Conservation (phyloP, 2,888 invertebrate genomes). For the Scaptomyza polygonia region DNA sequence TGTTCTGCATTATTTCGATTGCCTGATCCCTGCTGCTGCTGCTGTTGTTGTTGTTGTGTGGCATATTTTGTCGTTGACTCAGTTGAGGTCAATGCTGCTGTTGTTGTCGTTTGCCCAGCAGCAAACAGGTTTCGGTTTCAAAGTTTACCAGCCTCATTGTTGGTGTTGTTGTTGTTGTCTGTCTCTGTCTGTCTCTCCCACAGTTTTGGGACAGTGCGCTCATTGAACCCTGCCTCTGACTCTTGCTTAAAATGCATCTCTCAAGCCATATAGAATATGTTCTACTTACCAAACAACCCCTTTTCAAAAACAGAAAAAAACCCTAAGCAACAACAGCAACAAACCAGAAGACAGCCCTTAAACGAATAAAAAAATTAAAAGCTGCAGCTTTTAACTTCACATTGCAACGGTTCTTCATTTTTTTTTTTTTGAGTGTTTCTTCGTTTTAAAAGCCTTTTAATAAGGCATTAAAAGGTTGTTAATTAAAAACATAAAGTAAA, state of each 20-base stretch:
- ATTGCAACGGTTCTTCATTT: not conserved
- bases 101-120: conserved; percentile 33
- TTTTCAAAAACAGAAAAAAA: conserved; percentile 6
- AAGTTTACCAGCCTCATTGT: conserved; percentile 43
- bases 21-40: conserved; percentile 52
- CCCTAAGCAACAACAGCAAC: not conserved
- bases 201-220: conserved; percentile 47
- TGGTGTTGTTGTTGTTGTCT: conserved; percentile 22
- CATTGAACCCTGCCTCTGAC: conserved; percentile 49
- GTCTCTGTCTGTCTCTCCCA: conserved; percentile 33
- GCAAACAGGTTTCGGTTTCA: conserved; percentile 70
- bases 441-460: not conserved
- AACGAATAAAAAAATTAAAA: not conserved
- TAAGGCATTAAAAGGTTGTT: not conserved
- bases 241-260: conserved; percentile 8
- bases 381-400: conserved; percentile 5
- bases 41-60: conserved; percentile 15
- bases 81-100: conserved; percentile 78
- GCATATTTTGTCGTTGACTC: conserved; percentile 79
- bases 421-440: not conserved
- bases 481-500: too few relatives aligned
- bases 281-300: conserved; percentile 43
- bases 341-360: conserved; percentile 47
- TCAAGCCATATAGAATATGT: conserved; percentile 1
- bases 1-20: conserved; percentile 78